Percentiles rank a stretch among this genome's conserved stretches.
Conservation (phyloP, 2,113 vertebrate genomes). For the Desmodus rotundus region DNA sequence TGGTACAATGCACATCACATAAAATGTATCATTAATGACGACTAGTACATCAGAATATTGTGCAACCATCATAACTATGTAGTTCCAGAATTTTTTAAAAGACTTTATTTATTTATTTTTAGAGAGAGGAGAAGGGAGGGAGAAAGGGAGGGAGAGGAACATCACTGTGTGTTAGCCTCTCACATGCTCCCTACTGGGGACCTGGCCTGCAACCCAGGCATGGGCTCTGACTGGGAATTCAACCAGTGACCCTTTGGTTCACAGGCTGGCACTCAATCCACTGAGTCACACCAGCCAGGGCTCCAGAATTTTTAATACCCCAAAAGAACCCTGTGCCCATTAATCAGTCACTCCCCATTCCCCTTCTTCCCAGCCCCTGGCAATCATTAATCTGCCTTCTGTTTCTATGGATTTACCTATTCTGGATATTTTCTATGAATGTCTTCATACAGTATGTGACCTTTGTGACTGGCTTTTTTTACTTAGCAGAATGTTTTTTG, state of each 20-base stretch:
- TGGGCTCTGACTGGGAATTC: no score
- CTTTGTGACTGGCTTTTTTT: neutral
- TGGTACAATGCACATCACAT: neutral
- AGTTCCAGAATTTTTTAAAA: neutral
- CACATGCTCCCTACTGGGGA: no score
- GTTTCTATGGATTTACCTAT: neutral
- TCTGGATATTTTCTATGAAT: neutral
- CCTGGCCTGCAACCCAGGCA: no score
- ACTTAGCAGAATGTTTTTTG: neutral
- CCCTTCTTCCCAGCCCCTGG: neutral
- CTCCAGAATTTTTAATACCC: neutral
- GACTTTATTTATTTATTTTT: no score
- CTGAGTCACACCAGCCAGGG: no score
- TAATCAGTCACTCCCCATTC: neutral
- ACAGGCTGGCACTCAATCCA: no score
- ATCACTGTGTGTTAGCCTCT: no score
- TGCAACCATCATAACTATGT: neutral
- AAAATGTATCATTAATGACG: neutral
- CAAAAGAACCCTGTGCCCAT: neutral
- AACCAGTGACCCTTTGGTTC: no score
- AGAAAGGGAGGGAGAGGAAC: no score
- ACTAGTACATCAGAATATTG: neutral
- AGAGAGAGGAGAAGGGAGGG: no score
- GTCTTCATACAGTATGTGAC: neutral
- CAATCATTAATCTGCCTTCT: neutral